Evolutionary conservation across 2,888 invertebrate species (phyloP).

Genomic region (Allacma fusca): DNA sequence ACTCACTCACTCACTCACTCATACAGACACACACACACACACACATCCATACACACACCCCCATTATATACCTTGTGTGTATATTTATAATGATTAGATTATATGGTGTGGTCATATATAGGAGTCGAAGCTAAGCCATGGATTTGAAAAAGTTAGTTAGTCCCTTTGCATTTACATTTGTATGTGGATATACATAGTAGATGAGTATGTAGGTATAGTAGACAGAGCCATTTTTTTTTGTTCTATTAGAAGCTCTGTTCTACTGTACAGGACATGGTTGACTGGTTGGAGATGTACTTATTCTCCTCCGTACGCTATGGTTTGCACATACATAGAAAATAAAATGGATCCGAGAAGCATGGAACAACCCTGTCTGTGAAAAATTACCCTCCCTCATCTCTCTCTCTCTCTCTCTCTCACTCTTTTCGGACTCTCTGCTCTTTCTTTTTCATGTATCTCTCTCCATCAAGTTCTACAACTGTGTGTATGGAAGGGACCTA

Average conservation of each 20-base stretch:
- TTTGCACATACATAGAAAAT: neutral
- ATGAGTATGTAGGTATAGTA: neutral
- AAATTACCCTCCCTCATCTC: constrained; percentile 59
- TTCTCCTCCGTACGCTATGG: constrained; percentile 10
- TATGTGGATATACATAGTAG: neutral
- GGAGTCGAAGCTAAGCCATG: neutral
- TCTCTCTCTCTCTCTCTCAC: constrained; percentile 41
- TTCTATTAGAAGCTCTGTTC: neutral
- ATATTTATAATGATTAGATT: constrained; percentile 1
- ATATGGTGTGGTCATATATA: neutral
- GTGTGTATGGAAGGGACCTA: no score
- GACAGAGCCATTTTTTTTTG: constrained; percentile 1
- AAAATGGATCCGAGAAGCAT: constrained; percentile 41
- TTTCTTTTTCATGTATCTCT: constrained; percentile 40
- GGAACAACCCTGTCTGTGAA: constrained; percentile 53
- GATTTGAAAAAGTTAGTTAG: neutral
- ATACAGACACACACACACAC: no score
- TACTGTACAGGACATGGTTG: constrained; percentile 17
- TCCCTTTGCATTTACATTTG: neutral
- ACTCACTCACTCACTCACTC: no score
- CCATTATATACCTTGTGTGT: neutral
- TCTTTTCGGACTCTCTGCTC: constrained; percentile 41
- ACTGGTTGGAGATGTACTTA: constrained; percentile 24
- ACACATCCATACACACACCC: no score
- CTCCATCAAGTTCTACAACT: neutral